Evolutionary conservation across 2,113 vertebrate species (phyloP).

Genomic region (Erinaceus europaeus): DNA sequence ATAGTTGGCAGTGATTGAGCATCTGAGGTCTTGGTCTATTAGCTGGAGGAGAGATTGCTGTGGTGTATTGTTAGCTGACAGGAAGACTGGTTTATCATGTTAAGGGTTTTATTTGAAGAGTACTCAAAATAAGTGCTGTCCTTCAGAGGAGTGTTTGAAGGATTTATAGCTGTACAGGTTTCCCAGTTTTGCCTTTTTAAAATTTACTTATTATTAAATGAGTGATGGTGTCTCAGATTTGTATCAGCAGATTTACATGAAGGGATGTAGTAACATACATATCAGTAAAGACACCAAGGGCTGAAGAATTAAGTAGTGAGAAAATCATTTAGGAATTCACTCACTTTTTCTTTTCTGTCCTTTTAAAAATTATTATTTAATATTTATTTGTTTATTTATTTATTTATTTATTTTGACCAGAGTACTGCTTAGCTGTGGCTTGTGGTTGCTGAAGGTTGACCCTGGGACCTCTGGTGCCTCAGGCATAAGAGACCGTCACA

Average conservation of each 20-base stretch:
- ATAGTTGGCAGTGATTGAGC: background rate
- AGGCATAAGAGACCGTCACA: too few species aligned
- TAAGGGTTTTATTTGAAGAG: background rate
- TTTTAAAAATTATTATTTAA: too few species aligned
- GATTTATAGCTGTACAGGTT: background rate
- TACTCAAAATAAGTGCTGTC: background rate
- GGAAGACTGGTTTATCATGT: background rate
- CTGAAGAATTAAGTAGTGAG: background rate
- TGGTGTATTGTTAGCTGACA: background rate
- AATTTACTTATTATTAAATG: too few species aligned
- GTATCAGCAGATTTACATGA: background rate
- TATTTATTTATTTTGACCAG: too few species aligned
- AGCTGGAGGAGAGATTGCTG: background rate
- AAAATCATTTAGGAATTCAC: background rate
- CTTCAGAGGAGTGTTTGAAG: background rate
- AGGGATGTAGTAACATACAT: background rate
- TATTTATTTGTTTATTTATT: too few species aligned
- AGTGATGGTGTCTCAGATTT: background rate
- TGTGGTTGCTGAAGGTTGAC: too few species aligned
- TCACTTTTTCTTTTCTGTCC: background rate
- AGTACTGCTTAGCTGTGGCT: too few species aligned
- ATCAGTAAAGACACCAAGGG: background rate
- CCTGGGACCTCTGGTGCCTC: too few species aligned
- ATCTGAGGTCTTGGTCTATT: background rate
- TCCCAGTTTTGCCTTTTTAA: too few species aligned